Evolutionary conservation across 1,140 invertebrate species (phyloP), one percentile per base, ranked within the genome.

Genomic region (Luehdorfia chinensis): DNA sequence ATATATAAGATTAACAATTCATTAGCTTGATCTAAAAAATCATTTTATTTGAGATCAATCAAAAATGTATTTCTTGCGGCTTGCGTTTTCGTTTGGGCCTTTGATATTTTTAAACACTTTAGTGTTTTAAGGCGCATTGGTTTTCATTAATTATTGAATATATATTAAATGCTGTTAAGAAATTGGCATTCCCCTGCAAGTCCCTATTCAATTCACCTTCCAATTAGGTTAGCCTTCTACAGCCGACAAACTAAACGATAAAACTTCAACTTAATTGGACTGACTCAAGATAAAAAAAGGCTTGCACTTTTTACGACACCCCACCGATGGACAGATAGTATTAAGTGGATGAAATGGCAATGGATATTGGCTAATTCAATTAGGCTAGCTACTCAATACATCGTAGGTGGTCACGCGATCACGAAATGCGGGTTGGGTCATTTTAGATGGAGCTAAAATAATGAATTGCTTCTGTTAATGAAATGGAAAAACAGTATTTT

Each of bases 331-430:
- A 45, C 27, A 47, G 57, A 58, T 59, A 65, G 41, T 32, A 23
- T 54, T 55, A 66, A 71, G 60, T 71, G 60, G 63, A 66, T 59
- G 56, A 49, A 55, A 64, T 58, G 33, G 56, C 32, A 57, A 46
- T 55, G 49, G 50, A 47, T 57, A 52, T 60, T 41, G 25, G 18
- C 43, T 74, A 70, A 74, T 74, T 65, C 55, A 71, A 74, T 74
- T 74, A 71, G 25, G 39, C 19, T 13, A 41, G 11, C 19, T 9
- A 14, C 19, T 32, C 21, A 18, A 43, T 43, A 28, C 13, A 15
- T 43, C 2, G 25, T 36, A 21, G 19, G 52, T 37, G 37, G 66
- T 60, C 70, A 73, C 70, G 66, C 70, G 55, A 66, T 48, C 16
- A 30, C 8, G 6, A 14, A 13, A 1, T 11, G 15, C n/a, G 33